phyloP scores from a whole-genome alignment of 2,113 vertebrate genomes.

The Larimichthys crocea region DNA sequence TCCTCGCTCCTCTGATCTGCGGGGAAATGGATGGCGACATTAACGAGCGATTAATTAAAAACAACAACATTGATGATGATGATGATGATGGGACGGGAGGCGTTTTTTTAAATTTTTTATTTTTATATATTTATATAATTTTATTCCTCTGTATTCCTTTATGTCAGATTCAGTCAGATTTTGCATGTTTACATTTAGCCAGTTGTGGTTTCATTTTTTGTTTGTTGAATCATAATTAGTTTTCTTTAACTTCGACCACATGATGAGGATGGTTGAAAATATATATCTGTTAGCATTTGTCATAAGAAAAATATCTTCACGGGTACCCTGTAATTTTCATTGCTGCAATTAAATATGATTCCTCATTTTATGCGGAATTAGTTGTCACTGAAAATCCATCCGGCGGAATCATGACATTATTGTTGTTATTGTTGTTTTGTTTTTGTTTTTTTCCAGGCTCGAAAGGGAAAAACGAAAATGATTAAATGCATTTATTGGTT shows the following conservation, averaged over 20 bases:
- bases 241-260: not conserved
- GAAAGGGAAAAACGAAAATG: slow-evolving; percentile 3
- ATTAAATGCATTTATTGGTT: slow-evolving; percentile 11
- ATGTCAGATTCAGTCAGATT: not conserved
- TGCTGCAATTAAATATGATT: not conserved
- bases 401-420: not conserved
- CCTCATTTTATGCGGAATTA: not conserved
- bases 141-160: too few species aligned
- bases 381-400: not conserved
- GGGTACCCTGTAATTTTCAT: slow-evolving; percentile 9
- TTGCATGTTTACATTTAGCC: slow-evolving; percentile 21
- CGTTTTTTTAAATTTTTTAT: not conserved
- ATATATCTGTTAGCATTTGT: not conserved
- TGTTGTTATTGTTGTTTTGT: too few species aligned
- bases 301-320: not conserved
- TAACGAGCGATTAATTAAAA: slow-evolving; percentile 82
- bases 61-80: slow-evolving; percentile 66
- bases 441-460: not conserved
- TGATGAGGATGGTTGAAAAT: not conserved
- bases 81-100: slow-evolving; percentile 49
- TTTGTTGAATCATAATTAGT: slow-evolving; percentile 6
- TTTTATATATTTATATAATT: too few species aligned
- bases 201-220: slow-evolving; percentile 4
- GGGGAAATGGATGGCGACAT: slow-evolving; percentile 76
- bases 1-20: slow-evolving; percentile 74